Evolutionary conservation across 2,888 invertebrate species (phyloP), one percentile per base, ranked within the genome.

Genomic region (Macrosiphum euphorbiae): DNA sequence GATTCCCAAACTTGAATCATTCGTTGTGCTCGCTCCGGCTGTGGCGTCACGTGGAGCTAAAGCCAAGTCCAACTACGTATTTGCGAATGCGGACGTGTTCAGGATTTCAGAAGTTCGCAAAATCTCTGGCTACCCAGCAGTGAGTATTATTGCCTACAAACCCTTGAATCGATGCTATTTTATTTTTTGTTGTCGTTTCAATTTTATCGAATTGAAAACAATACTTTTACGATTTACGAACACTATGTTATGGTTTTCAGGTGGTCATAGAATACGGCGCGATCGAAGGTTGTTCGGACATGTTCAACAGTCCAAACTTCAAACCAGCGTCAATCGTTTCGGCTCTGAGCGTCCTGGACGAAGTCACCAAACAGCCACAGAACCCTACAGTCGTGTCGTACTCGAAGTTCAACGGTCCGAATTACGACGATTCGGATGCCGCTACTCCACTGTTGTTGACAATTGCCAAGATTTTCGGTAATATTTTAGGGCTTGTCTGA

Each of bases 1-100:
- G n/a, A 87, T 94, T 41, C 92, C 94, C 11, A 47, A 87, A 16
- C 78, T 94, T 84, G 91, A 94, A 50, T 92, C 94, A 20, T 94
- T 94, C 47, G 94, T 94, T 35, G 94, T 94, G 3, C 41, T 94
- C 7, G 93, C 90, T 8, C 93, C 93, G 26, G 47, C 90, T 0
- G 61, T 94, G 0, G 93, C 90, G 10, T 90, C 93, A 13, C 84
- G 93, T 86, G 93, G 93, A 35, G 90, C 89, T 44, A 61, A 35
- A 11, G 44, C 61, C 24, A 94, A 90, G n/a, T 50, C 93, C 35
- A 67, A 94, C 35, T 90, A 94, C 50, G 93, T 90, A 28, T 94
- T 61, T 24, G 93, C 93, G 0, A 89, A 94, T 35, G 85, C 93
- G 0, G 89, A 85, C 2, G 16, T 94, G 4, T 13, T 47, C 10